Evolutionary conservation across 2,888 invertebrate genomes (phyloP), one percentile per base, ranked within the genome.

Genomic region (Bibio marci): DNA sequence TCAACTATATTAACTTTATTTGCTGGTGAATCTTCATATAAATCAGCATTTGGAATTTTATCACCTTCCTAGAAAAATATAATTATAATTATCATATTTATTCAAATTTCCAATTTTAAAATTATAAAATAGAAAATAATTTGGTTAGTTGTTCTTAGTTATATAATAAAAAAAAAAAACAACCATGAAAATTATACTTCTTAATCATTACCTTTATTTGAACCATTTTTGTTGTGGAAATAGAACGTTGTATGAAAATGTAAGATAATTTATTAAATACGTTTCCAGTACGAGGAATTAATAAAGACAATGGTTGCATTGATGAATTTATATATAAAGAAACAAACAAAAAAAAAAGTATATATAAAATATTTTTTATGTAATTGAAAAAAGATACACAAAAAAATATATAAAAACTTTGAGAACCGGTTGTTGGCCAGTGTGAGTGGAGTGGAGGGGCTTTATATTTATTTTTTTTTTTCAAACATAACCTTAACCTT

Each of bases 21-120:
- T 1, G 79, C 79, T 7, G 92, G 91, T 6, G 76, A 75, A 56
- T 82, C 80, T 60, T 92, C 91, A 50, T 69, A 88, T 33, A 94
- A 65, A 55, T 85, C 83, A 30, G 78, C 72, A 17, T 63, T 63
- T 2, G 92, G 92, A 46, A 94, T 50, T 44, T 71, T 67, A 52
- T 90, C 87, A 49, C 91, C 91, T 57, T 81, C 80, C 92, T 92
- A 53, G 18, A 55, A 52, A 45, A 43, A 43, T 8, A 32, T 22
- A 38, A 27, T 22, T 8, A 14, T 28, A 36, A 7, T 30, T 4
- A 30, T 12, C 28, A n/a, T n/a, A n/a, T n/a, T n/a, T n/a, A n/a
- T n/a, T 8, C 6, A 26, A 26, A 8, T 8, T 26, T 26, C 26
- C 26, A 26, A 26, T 26, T 26, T 26, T 26, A 10, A 26, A 33